Evolutionary conservation across 2,113 vertebrate genomes (phyloP), one percentile per base, ranked within the genome.

Genomic region (Chloroceryle aenea): DNA sequence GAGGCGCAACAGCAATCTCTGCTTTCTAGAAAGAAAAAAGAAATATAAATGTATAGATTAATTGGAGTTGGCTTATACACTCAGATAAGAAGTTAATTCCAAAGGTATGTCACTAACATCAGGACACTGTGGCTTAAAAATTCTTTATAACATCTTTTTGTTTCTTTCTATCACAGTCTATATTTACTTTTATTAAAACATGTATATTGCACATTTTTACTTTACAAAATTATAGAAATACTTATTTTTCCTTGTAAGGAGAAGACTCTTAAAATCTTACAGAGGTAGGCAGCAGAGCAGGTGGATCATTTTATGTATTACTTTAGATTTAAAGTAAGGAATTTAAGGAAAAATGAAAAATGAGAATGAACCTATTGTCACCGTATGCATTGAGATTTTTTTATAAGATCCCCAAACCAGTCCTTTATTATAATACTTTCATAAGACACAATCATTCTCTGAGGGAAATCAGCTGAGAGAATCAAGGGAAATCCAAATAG

Each of bases 1-100:
- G 98, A 47, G 99, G 99, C 59, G 99, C 99, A 95, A 99, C 99
- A 19, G 99, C 99, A 91, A 99, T 99, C 97, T 99, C 99, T 96
- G 99, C 99, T 99, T 99, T 99, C 99, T 99, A 97, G 64, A 97
- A 98, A 95, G 97, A 94, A 98, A 98, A 96, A 98, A 94, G 97
- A 98, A 95, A 97, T 64, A 94, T 68, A 95, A 86, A 96, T 92
- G 95, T 72, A 94, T n/a, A 93, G 73, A 88, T 98, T 94, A 98
- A 96, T 77, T 71, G 26, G 34, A 83, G 55, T 94, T 94, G 72
- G 45, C 77, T 97, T 89, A 71, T 29, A 96, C 17, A 83, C 74
- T 77, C 16, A 14, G 56, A 43, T 92, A 92, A 94, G 74, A 62
- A 90, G 61, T 69, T 74, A 95, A 77, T 87, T 79, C 71, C 76